Percentiles rank a stretch among this genome's conserved stretches.
Conservation (phyloP, 2,888 invertebrate species). For the Stenurella melanura region DNA sequence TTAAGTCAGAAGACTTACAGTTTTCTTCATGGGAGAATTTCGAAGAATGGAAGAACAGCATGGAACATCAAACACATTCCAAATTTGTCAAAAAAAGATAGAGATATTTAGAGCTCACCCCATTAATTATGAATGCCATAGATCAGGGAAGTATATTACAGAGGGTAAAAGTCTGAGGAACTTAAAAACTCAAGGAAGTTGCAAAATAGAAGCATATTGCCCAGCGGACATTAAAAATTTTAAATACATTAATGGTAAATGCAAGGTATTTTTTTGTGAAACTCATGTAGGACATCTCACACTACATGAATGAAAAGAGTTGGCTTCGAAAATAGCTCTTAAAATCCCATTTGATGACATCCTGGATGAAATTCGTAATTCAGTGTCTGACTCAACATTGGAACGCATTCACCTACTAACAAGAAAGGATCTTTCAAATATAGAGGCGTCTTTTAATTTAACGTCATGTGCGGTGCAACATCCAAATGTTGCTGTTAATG, state of each 20-base stretch:
- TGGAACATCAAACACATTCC: too few species aligned
- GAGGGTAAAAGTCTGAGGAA: not conserved
- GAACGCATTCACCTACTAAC: constrained; percentile 48
- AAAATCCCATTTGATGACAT: constrained; percentile 46
- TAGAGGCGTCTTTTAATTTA: constrained; percentile 48
- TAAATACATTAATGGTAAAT: not conserved
- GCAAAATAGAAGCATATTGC: not conserved
- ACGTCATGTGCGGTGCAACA: not conserved
- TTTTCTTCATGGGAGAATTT: too few species aligned
- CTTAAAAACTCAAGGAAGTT: not conserved
- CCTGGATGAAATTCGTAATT: constrained; percentile 47
- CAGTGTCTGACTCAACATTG: constrained; percentile 31
- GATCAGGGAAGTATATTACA: not conserved
- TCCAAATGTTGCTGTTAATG: not conserved
- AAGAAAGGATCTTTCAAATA: constrained; percentile 50
- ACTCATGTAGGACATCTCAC: constrained; percentile 37
- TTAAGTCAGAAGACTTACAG: not conserved
- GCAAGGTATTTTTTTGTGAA: constrained; percentile 13
- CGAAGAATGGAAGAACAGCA: too few species aligned
- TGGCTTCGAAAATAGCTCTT: constrained; percentile 43
- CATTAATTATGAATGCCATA: not conserved
- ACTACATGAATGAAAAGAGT: constrained; percentile 27
- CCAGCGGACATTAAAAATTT: not conserved
- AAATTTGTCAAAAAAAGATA: too few species aligned
- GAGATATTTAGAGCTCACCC: too few species aligned